Base-by-base conservation (phyloP, 2,113 vertebrate species). In the Octodon degus region DNA sequence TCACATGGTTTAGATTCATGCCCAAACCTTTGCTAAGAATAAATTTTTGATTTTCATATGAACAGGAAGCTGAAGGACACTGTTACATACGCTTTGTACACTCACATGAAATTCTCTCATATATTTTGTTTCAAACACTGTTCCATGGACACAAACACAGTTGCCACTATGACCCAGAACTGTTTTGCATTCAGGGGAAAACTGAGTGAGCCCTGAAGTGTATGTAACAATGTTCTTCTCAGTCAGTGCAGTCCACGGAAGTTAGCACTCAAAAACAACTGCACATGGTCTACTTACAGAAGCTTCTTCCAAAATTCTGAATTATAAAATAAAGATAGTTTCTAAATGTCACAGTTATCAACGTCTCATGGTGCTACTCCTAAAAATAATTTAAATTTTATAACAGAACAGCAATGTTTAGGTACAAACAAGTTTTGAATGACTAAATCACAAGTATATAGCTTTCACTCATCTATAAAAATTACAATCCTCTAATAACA, bases 321-420 rank as follows among this genome's bases (percentile, higher is more conserved):
- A 94, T 92, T 96, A 96, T 89, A 96, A 97, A 97, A 97, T 83
- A 95, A 97, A 97, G n/a, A 94, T 53, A 97, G 74, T 94, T 90
- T 79, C 8, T 91, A 86, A 96, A 85, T 85, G 74, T 94, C 47
- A 80, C 22, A 60, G 58, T 96, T 79, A 89, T n/a, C 62, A 85
- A 82, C 53, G 62, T 25, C 90, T 85, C 77, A 93, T 34, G 37
- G 24, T 53, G 70, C 17, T 79, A 86, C 30, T 92, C 30, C 96
- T 93, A 91, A 91, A 92, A 96, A 93, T 30, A 86, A 94, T 72
- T 68, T 32, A 93, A 67, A 88, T 60, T 60, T 30, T 86, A 5
- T 63, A 93, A 82, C 6, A 79, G 55, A 22, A 34, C 40, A 90
- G 5, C 3, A 60, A 40, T 50, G 80, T 74, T 89, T 83, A 85